Base-by-base conservation (phyloP, 2,888 invertebrate genomes). In the Theodoxus fluviatilis region DNA sequence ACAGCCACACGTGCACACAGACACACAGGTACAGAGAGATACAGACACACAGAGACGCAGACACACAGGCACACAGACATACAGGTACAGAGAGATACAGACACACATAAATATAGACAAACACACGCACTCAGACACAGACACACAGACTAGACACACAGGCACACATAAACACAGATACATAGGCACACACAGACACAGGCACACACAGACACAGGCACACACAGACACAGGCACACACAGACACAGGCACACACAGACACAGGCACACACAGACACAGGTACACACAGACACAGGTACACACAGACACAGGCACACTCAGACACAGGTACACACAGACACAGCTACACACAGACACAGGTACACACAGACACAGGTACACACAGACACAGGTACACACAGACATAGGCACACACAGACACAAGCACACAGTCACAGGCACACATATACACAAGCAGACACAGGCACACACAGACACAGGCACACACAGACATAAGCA, bases 171-270 rank as follows among this genome's bases (percentile, higher is more conserved):
- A 18, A 18, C 9, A 12, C 9, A 12, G 43, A 12, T 43, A 18
- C 18, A 43, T 7, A 43, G n/a, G n/a, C 43, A 18, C 9, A 12
- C 43, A 12, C 9, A 43, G 43, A 7, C 9, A 18, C 9, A 12
- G 18, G 43, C 9, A 43, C 9, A 40, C 40, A 7, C 6, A 22
- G n/a, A 63, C 37, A 38, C 12, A 25, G 38, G 40, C 22, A 22
- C 35, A 61, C 61, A 61, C 61, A 61, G 35, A 61, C 61, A 61
- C 61, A 61, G 35, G 7, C n/a, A 63, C 63, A 63, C 22, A 38
- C 63, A 63, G 25, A 40, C 63, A 38, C 40, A 63, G 25, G 25
- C 63, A 38, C 63, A 38, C 38, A 63, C 63, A 38, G 38, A 38
- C 38, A 7, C 25, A 22, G 25, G 28, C 59, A 59, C 59, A 59